Conservation (phyloP, 2,888 invertebrate species). For the Agapostemon virescens region DNA sequence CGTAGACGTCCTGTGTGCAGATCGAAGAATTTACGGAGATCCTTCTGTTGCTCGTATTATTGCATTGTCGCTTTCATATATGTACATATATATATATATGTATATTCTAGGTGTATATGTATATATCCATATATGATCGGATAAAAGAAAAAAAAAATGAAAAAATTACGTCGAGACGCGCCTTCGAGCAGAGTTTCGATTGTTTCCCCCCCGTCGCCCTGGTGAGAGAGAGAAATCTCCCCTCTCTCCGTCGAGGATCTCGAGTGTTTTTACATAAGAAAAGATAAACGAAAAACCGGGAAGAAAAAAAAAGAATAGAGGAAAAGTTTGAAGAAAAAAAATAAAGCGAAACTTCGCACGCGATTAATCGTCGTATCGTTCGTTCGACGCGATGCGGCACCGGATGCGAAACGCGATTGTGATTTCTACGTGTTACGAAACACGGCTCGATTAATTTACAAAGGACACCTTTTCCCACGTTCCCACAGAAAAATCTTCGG, state of each 20-base stretch:
- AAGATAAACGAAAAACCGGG: too few relatives aligned
- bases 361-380: constrained; percentile 1
- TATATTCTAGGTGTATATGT: background rate
- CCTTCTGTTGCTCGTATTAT: constrained; percentile 76
- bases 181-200: constrained; percentile 70
- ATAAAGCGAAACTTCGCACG: background rate
- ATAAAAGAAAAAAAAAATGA: too few relatives aligned
- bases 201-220: constrained; percentile 55
- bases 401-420: background rate
- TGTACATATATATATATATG: constrained; percentile 69
- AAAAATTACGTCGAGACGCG: constrained; percentile 75
- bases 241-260: too few relatives aligned
- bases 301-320: too few relatives aligned
- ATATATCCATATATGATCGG: constrained; percentile 61
- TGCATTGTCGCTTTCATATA: constrained; percentile 71
- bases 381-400: background rate
- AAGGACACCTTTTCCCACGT: background rate
- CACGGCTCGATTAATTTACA: background rate
- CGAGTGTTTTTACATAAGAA: too few relatives aligned
- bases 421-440: background rate
- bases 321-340: too few relatives aligned
- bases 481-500: constrained; percentile 18
- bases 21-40: constrained; percentile 67
- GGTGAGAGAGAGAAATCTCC: too few relatives aligned
- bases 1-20: constrained; percentile 62